A percentile compares a stretch with the other conserved stretches of the same genome.
phyloP scores from a whole-genome alignment of 2,797 vertebrate genomes.

The Intellagama lesueurii region DNA sequence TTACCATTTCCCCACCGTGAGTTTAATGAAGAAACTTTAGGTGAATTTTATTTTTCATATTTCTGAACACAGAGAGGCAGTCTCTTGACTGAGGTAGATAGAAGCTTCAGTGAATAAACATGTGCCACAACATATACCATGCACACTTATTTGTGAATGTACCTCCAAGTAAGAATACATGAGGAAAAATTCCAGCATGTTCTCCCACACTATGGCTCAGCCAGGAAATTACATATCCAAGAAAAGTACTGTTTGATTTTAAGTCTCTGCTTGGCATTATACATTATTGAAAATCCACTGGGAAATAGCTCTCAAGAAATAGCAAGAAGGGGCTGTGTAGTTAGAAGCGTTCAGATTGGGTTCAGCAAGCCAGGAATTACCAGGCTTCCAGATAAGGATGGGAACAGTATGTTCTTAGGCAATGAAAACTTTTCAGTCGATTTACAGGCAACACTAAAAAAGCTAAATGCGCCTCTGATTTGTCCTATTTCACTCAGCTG shows the following conservation, averaged over 20 bases:
- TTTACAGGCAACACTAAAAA: constrained; percentile 24
- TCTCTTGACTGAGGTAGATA: background rate
- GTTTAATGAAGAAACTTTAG: background rate
- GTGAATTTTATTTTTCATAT: background rate
- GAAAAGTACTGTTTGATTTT: background rate
- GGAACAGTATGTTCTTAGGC: constrained; percentile 31
- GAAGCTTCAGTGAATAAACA: rapidly evolving
- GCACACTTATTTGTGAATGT: background rate
- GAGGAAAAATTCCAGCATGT: background rate
- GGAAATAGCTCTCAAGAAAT: background rate
- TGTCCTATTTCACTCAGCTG: constrained; percentile 22
- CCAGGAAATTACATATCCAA: constrained; percentile 1
- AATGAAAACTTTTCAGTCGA: constrained; percentile 26
- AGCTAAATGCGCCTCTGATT: background rate
- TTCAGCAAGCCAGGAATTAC: constrained; percentile 26
- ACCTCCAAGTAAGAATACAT: background rate
- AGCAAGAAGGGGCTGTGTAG: constrained; percentile 13
- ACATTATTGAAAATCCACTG: background rate
- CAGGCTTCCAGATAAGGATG: constrained; percentile 17
- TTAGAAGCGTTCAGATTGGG: constrained; percentile 11
- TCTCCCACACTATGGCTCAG: background rate
- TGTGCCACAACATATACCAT: no score
- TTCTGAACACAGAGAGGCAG: background rate
- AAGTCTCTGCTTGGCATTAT: constrained; percentile 6
- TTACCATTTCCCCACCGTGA: background rate